Conservation (phyloP, 2,888 invertebrate genomes). For the Acrocyrtus sp. region DNA sequence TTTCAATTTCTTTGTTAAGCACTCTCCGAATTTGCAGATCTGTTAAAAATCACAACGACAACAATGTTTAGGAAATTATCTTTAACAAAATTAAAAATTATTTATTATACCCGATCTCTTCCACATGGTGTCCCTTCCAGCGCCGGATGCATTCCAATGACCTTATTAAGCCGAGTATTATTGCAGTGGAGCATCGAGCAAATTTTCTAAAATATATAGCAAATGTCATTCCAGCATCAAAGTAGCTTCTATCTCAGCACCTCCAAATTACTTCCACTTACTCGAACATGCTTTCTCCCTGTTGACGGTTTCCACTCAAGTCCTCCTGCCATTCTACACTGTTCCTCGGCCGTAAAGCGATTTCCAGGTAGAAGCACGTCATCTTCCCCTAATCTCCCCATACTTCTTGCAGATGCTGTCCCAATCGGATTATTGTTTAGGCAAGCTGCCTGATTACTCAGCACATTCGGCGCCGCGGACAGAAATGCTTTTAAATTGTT, state of each 20-base stretch:
- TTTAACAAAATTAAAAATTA: neutral
- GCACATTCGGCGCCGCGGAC: slow-evolving; percentile 13
- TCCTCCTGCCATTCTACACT: slow-evolving; percentile 17
- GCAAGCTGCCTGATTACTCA: slow-evolving; percentile 29
- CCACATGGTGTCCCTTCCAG: slow-evolving; percentile 29
- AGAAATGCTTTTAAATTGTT: slow-evolving; percentile 31
- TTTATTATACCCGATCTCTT: slow-evolving; percentile 8
- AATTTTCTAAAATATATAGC: slow-evolving; percentile 25
- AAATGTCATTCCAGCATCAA: too few species aligned
- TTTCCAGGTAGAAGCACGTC: slow-evolving; percentile 10
- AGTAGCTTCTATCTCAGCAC: neutral
- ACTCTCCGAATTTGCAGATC: slow-evolving; percentile 25
- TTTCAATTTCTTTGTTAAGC: too few species aligned
- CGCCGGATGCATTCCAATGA: slow-evolving; percentile 27
- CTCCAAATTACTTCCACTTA: neutral
- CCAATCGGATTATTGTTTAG: slow-evolving; percentile 32
- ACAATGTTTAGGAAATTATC: neutral
- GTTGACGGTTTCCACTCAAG: neutral
- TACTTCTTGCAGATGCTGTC: neutral
- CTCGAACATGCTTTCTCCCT: neutral
- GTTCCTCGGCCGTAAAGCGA: slow-evolving; percentile 11
- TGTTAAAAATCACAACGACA: too few species aligned
- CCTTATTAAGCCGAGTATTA: neutral
- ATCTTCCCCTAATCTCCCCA: neutral
- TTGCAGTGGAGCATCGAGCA: slow-evolving; percentile 29